A percentile compares a stretch with the other conserved stretches of the same genome.
Evolutionary conservation across 2,888 invertebrate species (phyloP).

Genomic region (Masnerella sp.): DNA sequence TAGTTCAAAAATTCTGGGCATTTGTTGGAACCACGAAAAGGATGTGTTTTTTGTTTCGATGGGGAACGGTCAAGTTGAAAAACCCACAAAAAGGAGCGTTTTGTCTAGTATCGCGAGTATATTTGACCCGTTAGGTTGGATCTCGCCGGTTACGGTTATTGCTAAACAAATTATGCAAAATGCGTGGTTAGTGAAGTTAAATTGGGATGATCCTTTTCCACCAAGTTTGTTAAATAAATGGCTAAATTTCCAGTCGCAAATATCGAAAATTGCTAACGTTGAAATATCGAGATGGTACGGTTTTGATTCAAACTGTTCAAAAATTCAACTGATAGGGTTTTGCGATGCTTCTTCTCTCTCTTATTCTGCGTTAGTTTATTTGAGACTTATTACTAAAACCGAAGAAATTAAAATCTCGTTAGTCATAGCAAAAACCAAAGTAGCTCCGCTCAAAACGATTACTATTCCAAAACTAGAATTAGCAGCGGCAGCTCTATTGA

Average conservation of each 20-base stretch:
- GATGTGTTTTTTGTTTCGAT: too few relatives aligned
- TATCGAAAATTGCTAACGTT: neutral
- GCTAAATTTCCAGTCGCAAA: neutral
- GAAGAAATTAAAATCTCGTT: neutral
- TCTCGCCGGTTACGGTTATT: neutral
- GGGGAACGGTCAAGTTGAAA: too few relatives aligned
- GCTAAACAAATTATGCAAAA: conserved; percentile 1
- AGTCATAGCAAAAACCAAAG: neutral
- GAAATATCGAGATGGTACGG: neutral
- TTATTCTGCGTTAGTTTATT: neutral
- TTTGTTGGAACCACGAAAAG: too few relatives aligned
- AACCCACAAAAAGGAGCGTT: neutral
- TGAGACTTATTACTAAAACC: neutral
- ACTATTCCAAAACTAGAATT: conserved; percentile 1
- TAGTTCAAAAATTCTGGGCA: too few relatives aligned
- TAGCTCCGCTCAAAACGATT: neutral
- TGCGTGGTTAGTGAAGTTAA: neutral
- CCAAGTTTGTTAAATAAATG: neutral
- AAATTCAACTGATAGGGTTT: conserved; percentile 2
- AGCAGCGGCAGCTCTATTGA: neutral
- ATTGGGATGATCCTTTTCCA: neutral
- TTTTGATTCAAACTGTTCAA: neutral
- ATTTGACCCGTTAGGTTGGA: neutral
- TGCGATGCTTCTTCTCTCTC: neutral
- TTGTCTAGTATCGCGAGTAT: neutral